These are phyloP conservation scores for Drosophila nr. medialis DNA, from an alignment of 2,888 invertebrate species.

Conservation along the genomic window DNA sequence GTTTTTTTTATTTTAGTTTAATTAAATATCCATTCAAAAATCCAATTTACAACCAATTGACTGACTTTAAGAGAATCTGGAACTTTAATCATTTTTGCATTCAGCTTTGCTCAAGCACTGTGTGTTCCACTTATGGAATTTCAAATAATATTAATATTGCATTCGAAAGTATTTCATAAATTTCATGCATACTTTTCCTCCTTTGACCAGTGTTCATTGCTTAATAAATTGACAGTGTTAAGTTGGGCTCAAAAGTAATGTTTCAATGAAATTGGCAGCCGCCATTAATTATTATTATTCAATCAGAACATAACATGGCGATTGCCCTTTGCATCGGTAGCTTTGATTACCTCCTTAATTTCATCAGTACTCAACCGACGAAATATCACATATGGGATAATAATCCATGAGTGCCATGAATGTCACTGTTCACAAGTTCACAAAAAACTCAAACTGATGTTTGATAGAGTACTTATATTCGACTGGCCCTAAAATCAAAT, in stretches of 20 bases:
- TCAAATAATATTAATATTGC: background rate
- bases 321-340: background rate
- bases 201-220: slow-evolving; percentile 26
- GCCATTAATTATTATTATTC: background rate
- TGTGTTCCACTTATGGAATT: background rate
- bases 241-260: slow-evolving; percentile 14
- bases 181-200: background rate
- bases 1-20: background rate
- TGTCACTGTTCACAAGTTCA: background rate
- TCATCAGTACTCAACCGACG: background rate
- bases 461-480: background rate
- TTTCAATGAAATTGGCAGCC: background rate
- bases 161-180: background rate
- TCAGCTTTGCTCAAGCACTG: background rate
- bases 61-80: background rate
- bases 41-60: background rate
- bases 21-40: background rate
- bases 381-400: background rate
- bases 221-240: slow-evolving; percentile 43
- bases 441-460: background rate
- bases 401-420: background rate
- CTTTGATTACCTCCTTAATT: slow-evolving; percentile 3
- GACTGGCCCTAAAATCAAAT: background rate
- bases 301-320: background rate
- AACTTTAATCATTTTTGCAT: background rate